These are phyloP conservation scores for Dromius quadrimaculatus DNA, from an alignment of 2,888 invertebrate species.

Conservation along the genomic window DNA sequence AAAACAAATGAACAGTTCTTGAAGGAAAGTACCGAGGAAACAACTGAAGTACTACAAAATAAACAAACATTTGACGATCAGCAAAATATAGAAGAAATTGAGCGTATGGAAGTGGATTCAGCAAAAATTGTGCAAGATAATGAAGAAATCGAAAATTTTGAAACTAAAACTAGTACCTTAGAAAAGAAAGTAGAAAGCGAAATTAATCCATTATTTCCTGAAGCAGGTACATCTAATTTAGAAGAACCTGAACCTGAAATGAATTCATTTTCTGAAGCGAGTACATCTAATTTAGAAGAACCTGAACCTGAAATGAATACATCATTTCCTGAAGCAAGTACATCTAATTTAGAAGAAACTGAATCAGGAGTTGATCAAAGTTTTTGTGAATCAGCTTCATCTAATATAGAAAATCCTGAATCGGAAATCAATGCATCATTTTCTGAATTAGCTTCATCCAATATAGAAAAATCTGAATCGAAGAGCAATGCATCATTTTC, in stretches of 20 bases:
- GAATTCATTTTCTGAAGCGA: not conserved
- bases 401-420: not conserved
- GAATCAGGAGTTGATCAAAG: not conserved
- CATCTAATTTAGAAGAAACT: not conserved
- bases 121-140: slow-evolving; percentile 35
- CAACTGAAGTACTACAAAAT: not conserved
- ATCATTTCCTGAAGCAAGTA: not conserved
- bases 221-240: not conserved
- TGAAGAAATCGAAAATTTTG: not conserved
- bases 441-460: too few relatives aligned
- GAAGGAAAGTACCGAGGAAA: slow-evolving; percentile 16
- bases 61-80: slow-evolving; percentile 49
- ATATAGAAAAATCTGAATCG: not conserved
- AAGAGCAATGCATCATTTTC: not conserved
- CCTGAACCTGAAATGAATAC: not conserved
- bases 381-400: not conserved
- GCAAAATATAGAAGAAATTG: slow-evolving; percentile 34
- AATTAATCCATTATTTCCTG: not conserved
- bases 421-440: not conserved
- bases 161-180: slow-evolving; percentile 1
- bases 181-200: not conserved
- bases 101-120: slow-evolving; percentile 45
- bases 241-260: not conserved
- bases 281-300: not conserved
- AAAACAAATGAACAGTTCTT: not conserved